Evolutionary conservation across 2,888 invertebrate species (phyloP).

Genomic region (Synanthedon formicaeformis): DNA sequence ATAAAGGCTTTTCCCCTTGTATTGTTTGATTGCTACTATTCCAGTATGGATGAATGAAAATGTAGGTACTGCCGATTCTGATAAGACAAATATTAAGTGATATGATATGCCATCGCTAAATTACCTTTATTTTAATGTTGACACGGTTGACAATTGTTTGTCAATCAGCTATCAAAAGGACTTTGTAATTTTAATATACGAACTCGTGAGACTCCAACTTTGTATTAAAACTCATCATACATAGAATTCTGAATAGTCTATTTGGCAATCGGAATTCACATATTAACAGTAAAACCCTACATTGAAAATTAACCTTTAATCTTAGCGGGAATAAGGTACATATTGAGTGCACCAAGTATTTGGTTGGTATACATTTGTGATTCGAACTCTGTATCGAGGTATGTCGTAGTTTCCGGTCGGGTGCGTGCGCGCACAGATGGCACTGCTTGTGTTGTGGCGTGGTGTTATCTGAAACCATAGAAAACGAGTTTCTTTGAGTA

Average conservation of each 20-base stretch:
- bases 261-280: constrained; percentile 16
- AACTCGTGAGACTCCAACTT: neutral
- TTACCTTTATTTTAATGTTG: too few relatives aligned
- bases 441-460: constrained; percentile 29
- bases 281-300: neutral
- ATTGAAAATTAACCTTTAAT: neutral
- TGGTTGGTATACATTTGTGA: constrained; percentile 22
- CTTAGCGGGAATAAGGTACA: neutral
- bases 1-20: too few relatives aligned
- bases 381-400: constrained; percentile 36
- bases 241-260: constrained; percentile 2
- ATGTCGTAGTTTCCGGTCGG: constrained; percentile 29
- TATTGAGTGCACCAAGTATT: constrained; percentile 9
- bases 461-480: constrained; percentile 53
- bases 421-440: constrained; percentile 25
- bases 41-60: too few relatives aligned
- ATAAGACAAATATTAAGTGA: too few relatives aligned
- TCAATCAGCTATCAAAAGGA: too few relatives aligned
- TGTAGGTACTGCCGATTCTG: too few relatives aligned
- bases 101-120: too few relatives aligned
- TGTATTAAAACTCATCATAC: too few relatives aligned
- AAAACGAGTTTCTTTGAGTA: neutral
- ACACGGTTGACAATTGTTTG: too few relatives aligned
- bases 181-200: constrained; percentile 1
- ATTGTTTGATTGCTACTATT: too few relatives aligned